Conservation (phyloP, 2,113 vertebrate species). For the Scolopax mira region DNA sequence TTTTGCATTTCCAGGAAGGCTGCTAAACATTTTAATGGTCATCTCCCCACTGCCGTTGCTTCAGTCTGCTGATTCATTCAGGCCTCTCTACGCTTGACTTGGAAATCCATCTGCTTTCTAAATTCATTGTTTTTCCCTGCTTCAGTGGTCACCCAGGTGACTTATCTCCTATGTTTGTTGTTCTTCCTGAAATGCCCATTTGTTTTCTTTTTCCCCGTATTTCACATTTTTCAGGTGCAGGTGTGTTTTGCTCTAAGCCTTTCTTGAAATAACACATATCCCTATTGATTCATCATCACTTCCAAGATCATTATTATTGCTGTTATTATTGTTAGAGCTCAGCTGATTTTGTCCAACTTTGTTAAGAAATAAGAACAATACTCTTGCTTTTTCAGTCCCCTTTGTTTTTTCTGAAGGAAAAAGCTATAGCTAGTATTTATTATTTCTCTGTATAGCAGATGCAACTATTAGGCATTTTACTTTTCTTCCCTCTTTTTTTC, state of each 20-base stretch:
- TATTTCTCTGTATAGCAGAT: neutral
- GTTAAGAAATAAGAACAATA: neutral
- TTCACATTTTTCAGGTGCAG: neutral
- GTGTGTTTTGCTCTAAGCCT: neutral
- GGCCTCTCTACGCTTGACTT: neutral
- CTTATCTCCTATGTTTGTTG: neutral
- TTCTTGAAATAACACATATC: neutral
- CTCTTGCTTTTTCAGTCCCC: neutral
- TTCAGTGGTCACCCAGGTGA: neutral
- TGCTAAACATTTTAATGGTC: neutral
- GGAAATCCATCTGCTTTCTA: neutral
- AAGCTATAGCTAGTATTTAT: neutral
- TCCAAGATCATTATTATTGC: neutral
- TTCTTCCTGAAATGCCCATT: neutral
- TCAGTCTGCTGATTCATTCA: neutral
- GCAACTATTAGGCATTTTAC: neutral
- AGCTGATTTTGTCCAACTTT: neutral
- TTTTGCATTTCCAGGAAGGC: neutral
- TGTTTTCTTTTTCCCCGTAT: neutral
- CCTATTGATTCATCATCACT: neutral
- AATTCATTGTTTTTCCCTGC: neutral
- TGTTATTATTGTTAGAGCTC: neutral
- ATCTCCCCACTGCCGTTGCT: neutral
- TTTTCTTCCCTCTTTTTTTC: neutral
- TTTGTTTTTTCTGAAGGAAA: neutral